phyloP scores from a whole-genome alignment of 1,140 invertebrate genomes.

The Nasonia giraulti region DNA sequence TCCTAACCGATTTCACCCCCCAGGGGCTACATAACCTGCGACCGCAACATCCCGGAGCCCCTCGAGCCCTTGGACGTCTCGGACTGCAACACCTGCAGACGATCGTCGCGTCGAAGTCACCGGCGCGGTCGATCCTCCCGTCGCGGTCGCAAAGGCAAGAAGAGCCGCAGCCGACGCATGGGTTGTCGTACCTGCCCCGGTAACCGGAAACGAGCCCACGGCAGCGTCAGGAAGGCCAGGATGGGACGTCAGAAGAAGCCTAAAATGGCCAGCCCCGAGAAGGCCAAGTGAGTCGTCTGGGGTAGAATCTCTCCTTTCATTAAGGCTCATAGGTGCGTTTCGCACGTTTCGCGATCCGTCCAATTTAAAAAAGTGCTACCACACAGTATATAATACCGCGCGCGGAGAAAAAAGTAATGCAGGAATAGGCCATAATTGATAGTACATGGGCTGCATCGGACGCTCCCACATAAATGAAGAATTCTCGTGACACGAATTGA shows the following conservation, averaged over 20 bases:
- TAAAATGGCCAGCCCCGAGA: background rate
- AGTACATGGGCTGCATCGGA: background rate
- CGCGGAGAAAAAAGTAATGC: background rate
- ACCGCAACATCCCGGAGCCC: slow-evolving; percentile 8
- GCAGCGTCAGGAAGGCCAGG: background rate
- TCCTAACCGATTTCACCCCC: background rate
- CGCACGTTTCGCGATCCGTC: too few species aligned
- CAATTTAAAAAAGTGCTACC: too few species aligned
- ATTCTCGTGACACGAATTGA: slow-evolving; percentile 32
- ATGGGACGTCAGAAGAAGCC: slow-evolving; percentile 1
- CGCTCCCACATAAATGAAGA: slow-evolving; percentile 15
- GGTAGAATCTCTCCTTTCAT: too few species aligned
- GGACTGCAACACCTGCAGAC: slow-evolving; percentile 2
- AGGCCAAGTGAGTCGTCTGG: background rate
- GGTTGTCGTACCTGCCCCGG: background rate
- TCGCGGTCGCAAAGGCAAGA: background rate
- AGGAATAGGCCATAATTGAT: background rate
- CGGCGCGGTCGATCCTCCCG: background rate
- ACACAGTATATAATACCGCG: too few species aligned
- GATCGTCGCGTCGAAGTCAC: background rate
- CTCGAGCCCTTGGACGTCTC: background rate
- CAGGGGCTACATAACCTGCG: slow-evolving; percentile 44
- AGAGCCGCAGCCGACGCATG: background rate
- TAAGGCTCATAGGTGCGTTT: too few species aligned
- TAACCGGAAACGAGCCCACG: background rate